Base-by-base conservation (phyloP, 2,113 vertebrate genomes). In the Mugil cephalus region DNA sequence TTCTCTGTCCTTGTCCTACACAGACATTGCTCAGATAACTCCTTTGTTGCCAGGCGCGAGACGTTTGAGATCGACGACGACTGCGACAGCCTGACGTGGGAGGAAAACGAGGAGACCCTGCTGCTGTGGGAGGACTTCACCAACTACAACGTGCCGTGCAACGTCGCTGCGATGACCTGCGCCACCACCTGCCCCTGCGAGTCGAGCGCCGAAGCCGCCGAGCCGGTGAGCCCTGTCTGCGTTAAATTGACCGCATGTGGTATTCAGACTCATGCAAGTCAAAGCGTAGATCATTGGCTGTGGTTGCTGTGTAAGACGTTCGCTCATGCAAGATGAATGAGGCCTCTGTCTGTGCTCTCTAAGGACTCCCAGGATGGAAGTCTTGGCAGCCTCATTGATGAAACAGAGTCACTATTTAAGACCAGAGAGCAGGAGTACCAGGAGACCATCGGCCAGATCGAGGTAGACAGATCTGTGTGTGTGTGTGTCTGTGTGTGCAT, bases 101-200 rank as follows among this genome's bases (percentile, higher is more conserved):
- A 99, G 51, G 98, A 99, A 79, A 99, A 97, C 0, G 98, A 99
- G 64, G 97, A 99, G 45, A 99, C 97, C 0, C 82, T 99, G 85
- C 88, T 99, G 54, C 94, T 99, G 3, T 99, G 98, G 98, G 98
- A 99, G 58, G 98, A 99, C 84, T 99, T 99, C 77, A 88, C 96
- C 15, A 99, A 99, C 91, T 98, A 96, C 91, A 99, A 99, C 21
- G 86, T 96, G 0, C 93, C 94, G 0, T 85, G 88, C 0, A 88
- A 75, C 77, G 66, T 90, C 45, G 13, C 78, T 0, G 21, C 67
- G 0, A n/a, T 79, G 0, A 18, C 68, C 18, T 51, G 59, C 85
- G 24, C 80, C 1, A 54, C 59, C 15, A n/a, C 48, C 52, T 19
- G 66, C 35, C 19, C 77, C 8, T 4, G 67, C 1, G 86, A 92